These are phyloP conservation scores for Acestrorhynchus altus DNA, from an alignment of 2,797 vertebrate genomes.

Conservation along the genomic window DNA sequence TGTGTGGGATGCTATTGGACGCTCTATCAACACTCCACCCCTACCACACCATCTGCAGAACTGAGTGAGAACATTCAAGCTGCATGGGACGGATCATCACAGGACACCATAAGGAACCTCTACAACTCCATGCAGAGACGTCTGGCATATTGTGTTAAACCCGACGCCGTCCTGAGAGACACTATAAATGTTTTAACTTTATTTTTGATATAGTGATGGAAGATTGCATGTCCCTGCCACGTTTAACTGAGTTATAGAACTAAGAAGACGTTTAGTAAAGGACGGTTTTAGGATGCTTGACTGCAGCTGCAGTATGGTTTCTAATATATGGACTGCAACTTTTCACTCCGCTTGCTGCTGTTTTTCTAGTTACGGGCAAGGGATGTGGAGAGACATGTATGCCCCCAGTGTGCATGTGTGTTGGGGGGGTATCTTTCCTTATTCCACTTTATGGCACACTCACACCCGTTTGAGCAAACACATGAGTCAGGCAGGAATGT, in stretches of 20 bases:
- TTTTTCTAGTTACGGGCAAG: conserved; percentile 18
- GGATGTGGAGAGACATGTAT: conserved; percentile 31
- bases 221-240: no score
- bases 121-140: no score
- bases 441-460: conserved; percentile 45
- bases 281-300: neutral
- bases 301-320: neutral
- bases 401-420: neutral
- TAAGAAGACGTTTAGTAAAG: neutral
- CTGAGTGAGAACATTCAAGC: no score
- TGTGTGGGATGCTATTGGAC: no score
- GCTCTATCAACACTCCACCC: no score
- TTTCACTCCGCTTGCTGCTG: conserved; percentile 3
- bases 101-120: no score
- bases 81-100: no score
- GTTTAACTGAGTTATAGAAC: neutral
- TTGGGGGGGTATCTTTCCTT: conserved; percentile 53
- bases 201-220: no score
- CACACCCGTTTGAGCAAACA: conserved; percentile 69
- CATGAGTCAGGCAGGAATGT: conserved; percentile 57
- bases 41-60: no score
- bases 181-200: no score
- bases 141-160: no score
- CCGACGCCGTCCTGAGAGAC: no score
- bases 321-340: neutral